phyloP scores from a whole-genome alignment of 1,140 invertebrate genomes.

The Sitophilus oryzae region DNA sequence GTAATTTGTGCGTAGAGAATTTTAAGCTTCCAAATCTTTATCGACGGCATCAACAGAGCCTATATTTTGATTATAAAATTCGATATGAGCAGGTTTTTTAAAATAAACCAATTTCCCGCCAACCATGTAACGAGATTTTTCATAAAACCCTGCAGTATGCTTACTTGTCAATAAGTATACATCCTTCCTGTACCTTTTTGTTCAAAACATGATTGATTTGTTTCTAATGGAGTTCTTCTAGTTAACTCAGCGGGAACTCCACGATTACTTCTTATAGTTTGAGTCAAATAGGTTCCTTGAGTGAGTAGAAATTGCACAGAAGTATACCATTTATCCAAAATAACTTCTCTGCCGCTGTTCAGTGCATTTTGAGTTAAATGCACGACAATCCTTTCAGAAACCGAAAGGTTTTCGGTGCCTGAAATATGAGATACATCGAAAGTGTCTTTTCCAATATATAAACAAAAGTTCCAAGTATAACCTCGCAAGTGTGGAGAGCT shows the following conservation, averaged over 20 bases:
- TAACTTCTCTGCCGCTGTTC: not conserved
- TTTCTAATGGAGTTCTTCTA: not conserved
- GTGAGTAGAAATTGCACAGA: constrained; percentile 1
- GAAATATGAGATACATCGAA: too few species aligned
- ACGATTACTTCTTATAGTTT: not conserved
- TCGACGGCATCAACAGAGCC: not conserved
- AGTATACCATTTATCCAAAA: too few species aligned
- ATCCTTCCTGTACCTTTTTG: not conserved
- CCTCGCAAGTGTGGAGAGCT: not conserved
- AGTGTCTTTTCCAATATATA: too few species aligned
- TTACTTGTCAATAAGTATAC: not conserved
- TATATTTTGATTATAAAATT: not conserved
- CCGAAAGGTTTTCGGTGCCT: too few species aligned
- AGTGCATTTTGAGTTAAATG: not conserved
- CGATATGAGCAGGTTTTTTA: not conserved
- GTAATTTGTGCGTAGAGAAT: not conserved
- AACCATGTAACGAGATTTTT: not conserved
- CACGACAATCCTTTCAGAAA: too few species aligned
- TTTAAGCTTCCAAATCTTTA: not conserved
- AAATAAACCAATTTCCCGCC: not conserved
- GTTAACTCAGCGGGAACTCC: not conserved
- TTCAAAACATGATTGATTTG: not conserved
- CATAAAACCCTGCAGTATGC: not conserved
- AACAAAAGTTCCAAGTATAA: too few species aligned
- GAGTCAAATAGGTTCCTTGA: not conserved